A percentile compares a stretch with the other conserved stretches of the same genome.
Conservation (phyloP, 2,888 invertebrate species). For the Drosophila atripex region DNA sequence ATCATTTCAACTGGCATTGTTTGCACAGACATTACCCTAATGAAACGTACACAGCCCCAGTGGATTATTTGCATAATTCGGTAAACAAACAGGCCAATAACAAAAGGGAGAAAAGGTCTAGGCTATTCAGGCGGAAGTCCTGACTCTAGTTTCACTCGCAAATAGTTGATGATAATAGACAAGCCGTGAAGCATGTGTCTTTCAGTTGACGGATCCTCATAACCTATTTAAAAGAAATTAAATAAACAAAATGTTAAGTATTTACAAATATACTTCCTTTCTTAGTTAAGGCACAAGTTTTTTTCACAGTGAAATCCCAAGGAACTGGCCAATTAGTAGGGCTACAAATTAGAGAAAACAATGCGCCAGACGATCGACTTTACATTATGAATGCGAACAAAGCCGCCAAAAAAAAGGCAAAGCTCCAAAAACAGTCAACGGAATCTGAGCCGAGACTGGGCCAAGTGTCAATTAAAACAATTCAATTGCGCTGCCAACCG, state of each 20-base stretch:
- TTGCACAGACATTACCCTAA: conserved; percentile 65
- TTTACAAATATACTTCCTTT: neutral
- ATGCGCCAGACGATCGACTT: conserved; percentile 52
- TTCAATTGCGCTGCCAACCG: conserved; percentile 61
- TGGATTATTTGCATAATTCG: conserved; percentile 48
- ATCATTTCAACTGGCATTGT: conserved; percentile 42
- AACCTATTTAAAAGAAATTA: neutral
- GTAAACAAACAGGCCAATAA: conserved; percentile 24
- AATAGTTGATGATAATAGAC: neutral
- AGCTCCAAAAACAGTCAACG: conserved; percentile 17
- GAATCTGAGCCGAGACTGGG: conserved; percentile 39
- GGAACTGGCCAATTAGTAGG: conserved; percentile 38
- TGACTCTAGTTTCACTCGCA: neutral
- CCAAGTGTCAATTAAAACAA: conserved; percentile 72
- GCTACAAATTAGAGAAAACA: conserved; percentile 37
- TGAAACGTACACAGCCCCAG: conserved; percentile 63
- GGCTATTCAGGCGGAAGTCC: conserved; percentile 12
- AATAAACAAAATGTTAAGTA: neutral
- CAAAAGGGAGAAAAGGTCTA: neutral
- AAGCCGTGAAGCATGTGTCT: neutral
- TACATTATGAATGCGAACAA: conserved; percentile 67
- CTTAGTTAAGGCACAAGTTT: too few species aligned
- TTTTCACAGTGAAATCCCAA: conserved; percentile 5
- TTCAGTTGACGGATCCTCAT: neutral
- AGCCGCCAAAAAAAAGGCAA: conserved; percentile 19